Conservation (phyloP, 2,888 invertebrate species). For the Dysmachus trigonus region DNA sequence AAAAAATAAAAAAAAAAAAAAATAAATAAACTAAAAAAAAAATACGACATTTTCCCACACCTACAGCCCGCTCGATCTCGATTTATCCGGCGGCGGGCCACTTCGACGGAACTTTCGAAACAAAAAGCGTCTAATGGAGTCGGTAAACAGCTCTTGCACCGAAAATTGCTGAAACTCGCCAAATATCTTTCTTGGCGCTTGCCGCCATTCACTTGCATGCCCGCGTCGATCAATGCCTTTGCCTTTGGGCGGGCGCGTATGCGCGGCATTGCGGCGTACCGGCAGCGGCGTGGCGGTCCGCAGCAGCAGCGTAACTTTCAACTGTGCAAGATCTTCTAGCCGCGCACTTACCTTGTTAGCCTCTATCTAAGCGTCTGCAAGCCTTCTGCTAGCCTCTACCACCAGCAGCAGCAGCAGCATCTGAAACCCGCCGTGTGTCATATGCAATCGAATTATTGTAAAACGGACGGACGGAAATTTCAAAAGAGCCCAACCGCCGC, state of each 20-base stretch:
- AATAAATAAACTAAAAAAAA: not conserved
- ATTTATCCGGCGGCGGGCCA: not conserved
- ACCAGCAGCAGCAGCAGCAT: not conserved
- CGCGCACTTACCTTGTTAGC: conserved; percentile 20
- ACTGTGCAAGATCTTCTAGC: not conserved
- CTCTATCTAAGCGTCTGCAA: not conserved
- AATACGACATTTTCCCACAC: conserved; percentile 35
- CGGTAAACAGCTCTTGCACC: conserved; percentile 38
- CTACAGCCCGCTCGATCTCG: conserved; percentile 19
- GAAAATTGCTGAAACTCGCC: conserved; percentile 34
- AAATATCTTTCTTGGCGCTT: not conserved
- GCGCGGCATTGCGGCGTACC: not conserved
- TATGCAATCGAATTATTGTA: conserved; percentile 43
- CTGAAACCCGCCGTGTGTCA: conserved; percentile 9
- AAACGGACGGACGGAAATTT: conserved; percentile 39
- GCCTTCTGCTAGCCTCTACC: not conserved
- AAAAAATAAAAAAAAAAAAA: not conserved
- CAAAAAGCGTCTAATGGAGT: conserved; percentile 35
- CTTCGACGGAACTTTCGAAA: conserved; percentile 30
- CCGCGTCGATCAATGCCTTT: not conserved
- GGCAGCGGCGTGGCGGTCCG: no score
- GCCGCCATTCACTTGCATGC: conserved; percentile 30
- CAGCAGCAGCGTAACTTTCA: not conserved
- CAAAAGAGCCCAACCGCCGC: conserved; percentile 14
- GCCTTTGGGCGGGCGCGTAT: not conserved